phyloP scores from a whole-genome alignment of 1,140 invertebrate species.

The Macrotrachela quadricornifera region DNA sequence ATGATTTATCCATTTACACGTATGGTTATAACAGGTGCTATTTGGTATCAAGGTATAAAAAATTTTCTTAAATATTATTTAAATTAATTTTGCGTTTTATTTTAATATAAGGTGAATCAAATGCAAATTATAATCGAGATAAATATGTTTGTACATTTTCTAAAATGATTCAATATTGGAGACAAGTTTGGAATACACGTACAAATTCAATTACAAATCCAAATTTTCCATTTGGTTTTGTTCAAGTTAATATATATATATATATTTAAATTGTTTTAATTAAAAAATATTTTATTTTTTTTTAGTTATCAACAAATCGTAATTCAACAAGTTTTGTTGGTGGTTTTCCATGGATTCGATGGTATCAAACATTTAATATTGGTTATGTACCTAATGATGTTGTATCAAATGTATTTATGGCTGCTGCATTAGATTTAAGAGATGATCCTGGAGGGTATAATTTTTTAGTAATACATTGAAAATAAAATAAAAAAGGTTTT shows the following conservation, averaged over 20 bases:
- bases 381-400: slow-evolving; percentile 18
- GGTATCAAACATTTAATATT: slow-evolving; percentile 18
- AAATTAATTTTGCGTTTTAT: no score
- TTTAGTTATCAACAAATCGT: no score
- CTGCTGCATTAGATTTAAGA: slow-evolving; percentile 20
- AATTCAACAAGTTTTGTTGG: background rate
- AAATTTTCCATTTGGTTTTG: slow-evolving; percentile 23
- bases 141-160: slow-evolving; percentile 19
- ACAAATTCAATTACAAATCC: slow-evolving; percentile 12
- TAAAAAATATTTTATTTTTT: no score
- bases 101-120: slow-evolving; percentile 16
- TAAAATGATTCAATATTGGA: slow-evolving; percentile 20
- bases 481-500: no score
- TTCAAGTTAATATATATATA: slow-evolving; percentile 14
- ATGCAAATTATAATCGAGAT: slow-evolving; percentile 10
- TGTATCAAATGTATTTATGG: slow-evolving; percentile 20
- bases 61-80: no score
- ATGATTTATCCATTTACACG: slow-evolving; percentile 20
- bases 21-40: slow-evolving; percentile 17
- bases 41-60: slow-evolving; percentile 29
- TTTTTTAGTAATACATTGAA: no score
- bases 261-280: no score
- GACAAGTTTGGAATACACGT: slow-evolving; percentile 11
- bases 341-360: slow-evolving; percentile 16
- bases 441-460: slow-evolving; percentile 10